Evolutionary conservation across 2,113 vertebrate species (phyloP), one percentile per base, ranked within the genome.

Genomic region (Camelus dromedarius): DNA sequence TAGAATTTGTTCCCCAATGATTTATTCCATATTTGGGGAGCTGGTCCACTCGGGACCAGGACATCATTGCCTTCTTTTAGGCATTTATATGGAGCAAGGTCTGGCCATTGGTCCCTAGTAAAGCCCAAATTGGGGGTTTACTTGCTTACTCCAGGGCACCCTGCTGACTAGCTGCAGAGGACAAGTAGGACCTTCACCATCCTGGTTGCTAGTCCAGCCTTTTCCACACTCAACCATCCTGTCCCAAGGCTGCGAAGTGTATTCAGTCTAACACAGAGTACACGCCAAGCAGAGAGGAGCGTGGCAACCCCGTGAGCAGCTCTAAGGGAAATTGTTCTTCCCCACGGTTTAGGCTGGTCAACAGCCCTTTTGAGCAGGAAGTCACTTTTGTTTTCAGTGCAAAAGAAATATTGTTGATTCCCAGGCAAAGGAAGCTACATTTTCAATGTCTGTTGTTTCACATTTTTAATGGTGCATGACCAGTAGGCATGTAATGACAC

Each of bases 401-500:
- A 19, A 62, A 84, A 82, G 5, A 70, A 42, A 26, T 83, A 64
- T 48, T 52, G n/a, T 77, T 75, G 54, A 69, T 6, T 76, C 19
- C 26, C 69, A 70, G 0, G 15, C 32, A 24, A 94, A 91, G 19
- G 26, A 91, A 89, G 19, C 76, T 73, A 5, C n/a, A 19, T 35
- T 81, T 94, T 91, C 50, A 80, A 8, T 70, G 62, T 46, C 58
- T 95, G 22, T 79, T 91, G 48, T 58, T 96, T 86, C 67, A 30
- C 13, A 56, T 81, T 85, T 84, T 72, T 73, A 52, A 52, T 32
- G 4, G 35, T 76, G 42, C 52, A 18, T 10, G 79, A 19, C 19
- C 30, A 52, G 56, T 86, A 92, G 56, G 73, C 82, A 69, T 64
- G 58, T 70, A 85, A 89, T 54, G 38, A 79, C 38, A 80, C 30